These are phyloP conservation scores for Danio jaintianensis DNA, from an alignment of 2,797 vertebrate genomes.

Conservation along the genomic window DNA sequence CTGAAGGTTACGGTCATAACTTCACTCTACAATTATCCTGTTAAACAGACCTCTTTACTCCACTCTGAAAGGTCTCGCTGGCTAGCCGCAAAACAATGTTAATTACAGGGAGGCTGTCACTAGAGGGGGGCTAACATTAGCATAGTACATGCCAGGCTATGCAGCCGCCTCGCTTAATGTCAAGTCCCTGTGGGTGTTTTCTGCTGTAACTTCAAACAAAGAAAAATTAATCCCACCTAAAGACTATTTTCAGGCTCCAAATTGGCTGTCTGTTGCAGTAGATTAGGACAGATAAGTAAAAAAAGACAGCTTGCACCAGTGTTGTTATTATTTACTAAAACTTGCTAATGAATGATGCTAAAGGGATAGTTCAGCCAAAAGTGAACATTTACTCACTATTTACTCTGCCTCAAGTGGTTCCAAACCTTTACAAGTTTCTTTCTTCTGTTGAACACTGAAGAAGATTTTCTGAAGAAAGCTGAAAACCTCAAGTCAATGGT, in stretches of 20 bases:
- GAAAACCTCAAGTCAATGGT: no score
- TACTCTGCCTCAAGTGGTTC: no score
- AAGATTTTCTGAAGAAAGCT: no score
- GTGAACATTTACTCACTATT: no score
- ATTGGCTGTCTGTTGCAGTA: background rate
- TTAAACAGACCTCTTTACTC: conserved; percentile 71
- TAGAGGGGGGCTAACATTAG: conserved; percentile 63
- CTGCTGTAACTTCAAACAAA: conserved; percentile 45
- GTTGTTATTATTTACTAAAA: background rate
- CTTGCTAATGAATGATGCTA: background rate
- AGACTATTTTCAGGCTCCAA: conserved; percentile 3
- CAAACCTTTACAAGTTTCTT: no score
- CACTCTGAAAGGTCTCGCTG: conserved; percentile 65
- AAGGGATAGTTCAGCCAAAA: no score
- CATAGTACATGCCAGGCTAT: conserved; percentile 50
- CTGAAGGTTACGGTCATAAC: conserved; percentile 55
- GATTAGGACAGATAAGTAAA: background rate
- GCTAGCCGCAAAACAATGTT: conserved; percentile 67
- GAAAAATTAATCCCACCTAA: conserved; percentile 32
- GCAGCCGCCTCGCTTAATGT: conserved; percentile 50
- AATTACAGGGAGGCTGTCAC: conserved; percentile 70
- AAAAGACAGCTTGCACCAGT: background rate
- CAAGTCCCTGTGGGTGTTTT: conserved; percentile 47
- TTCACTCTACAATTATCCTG: conserved; percentile 70
- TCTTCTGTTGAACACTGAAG: no score